Percentiles rank a stretch among this genome's conserved stretches.
Conservation (phyloP, 2,797 vertebrate genomes). For the Scolopax rusticola region DNA sequence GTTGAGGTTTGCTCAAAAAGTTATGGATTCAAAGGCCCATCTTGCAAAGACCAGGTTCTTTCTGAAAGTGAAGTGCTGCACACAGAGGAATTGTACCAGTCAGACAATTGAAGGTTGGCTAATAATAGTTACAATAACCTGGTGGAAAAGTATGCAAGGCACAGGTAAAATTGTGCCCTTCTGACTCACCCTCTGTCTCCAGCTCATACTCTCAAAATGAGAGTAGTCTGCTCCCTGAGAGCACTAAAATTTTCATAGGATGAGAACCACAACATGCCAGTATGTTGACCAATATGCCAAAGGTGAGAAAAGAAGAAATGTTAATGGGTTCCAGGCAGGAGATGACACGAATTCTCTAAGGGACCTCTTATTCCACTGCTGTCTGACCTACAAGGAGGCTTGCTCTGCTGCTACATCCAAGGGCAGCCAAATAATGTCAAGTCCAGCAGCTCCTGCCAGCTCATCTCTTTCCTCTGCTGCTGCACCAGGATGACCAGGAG, state of each 20-base stretch:
- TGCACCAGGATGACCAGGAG: neutral
- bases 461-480: neutral
- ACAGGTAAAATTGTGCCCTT: neutral
- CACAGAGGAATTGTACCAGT: neutral
- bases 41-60: neutral
- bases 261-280: neutral
- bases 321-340: neutral
- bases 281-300: neutral
- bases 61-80: neutral
- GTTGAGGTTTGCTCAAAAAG: neutral
- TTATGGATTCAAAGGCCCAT: neutral
- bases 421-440: neutral
- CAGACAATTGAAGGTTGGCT: neutral
- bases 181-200: neutral
- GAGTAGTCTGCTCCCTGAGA: neutral
- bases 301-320: neutral
- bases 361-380: slow-evolving; percentile 1
- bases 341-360: slow-evolving; percentile 29
- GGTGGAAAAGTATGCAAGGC: neutral
- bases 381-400: neutral
- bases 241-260: neutral
- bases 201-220: neutral
- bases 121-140: neutral
- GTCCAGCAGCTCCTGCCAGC: neutral
- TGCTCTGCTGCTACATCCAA: neutral